phyloP scores from a whole-genome alignment of 2,888 invertebrate species.

The Actias luna region DNA sequence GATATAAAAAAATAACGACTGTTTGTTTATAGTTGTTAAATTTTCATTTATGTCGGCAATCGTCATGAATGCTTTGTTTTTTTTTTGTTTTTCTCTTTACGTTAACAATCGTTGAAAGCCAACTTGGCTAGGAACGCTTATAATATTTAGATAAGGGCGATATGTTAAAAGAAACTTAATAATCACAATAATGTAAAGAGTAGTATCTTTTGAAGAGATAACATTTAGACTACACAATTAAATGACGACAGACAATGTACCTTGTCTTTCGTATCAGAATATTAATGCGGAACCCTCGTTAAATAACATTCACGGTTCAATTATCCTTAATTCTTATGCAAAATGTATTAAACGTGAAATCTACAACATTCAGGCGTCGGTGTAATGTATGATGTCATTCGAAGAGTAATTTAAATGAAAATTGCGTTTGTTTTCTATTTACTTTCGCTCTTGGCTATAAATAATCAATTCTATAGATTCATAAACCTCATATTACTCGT shows the following conservation, averaged over 20 bases:
- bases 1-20: too few species aligned
- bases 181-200: too few species aligned
- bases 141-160: not conserved
- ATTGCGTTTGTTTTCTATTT: not conserved
- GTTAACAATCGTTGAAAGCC: too few species aligned
- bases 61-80: too few species aligned
- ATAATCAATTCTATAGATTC: not conserved
- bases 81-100: too few species aligned
- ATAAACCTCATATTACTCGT: not conserved
- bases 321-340: conserved; percentile 1
- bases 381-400: not conserved
- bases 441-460: not conserved
- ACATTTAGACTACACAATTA: too few species aligned
- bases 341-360: conserved; percentile 5
- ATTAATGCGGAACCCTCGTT: conserved; percentile 2
- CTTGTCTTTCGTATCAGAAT: conserved; percentile 14
- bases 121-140: too few species aligned
- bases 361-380: not conserved
- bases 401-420: not conserved
- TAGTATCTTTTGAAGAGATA: too few species aligned
- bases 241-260: too few species aligned
- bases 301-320: conserved; percentile 1
- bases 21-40: too few species aligned
- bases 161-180: too few species aligned
- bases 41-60: too few species aligned